Conservation (phyloP, 2,797 vertebrate species). For the Myoxocephalus aenaeus region DNA sequence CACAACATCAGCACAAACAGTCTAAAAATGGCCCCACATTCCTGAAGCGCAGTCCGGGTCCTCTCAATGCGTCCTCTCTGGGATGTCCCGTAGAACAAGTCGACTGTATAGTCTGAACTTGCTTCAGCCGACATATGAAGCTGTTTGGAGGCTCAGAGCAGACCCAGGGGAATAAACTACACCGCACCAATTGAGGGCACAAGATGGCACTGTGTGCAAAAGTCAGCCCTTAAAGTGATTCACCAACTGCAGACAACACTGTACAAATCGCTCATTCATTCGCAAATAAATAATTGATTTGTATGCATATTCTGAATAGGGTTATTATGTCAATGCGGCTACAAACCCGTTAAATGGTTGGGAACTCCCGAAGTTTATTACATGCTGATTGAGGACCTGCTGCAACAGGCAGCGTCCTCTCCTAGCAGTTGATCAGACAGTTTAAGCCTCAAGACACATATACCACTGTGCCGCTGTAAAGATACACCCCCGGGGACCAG, state of each 20-base stretch:
- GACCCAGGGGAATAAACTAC: not conserved
- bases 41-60: constrained; percentile 40
- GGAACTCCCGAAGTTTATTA: not conserved
- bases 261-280: not conserved
- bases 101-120: not conserved
- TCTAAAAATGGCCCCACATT: constrained; percentile 71
- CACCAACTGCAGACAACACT: not conserved
- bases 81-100: constrained; percentile 44
- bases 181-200: not conserved
- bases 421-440: constrained; percentile 31
- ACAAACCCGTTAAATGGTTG: not conserved
- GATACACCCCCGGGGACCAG: constrained; percentile 38
- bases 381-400: constrained; percentile 22
- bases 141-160: not conserved
- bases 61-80: constrained; percentile 33
- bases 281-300: not conserved
- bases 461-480: constrained; percentile 36
- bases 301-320: not conserved
- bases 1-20: constrained; percentile 71
- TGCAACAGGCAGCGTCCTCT: constrained; percentile 31
- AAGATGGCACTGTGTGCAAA: constrained; percentile 6
- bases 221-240: not conserved
- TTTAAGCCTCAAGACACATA: constrained; percentile 49
- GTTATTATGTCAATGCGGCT: not conserved
- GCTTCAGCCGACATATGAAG: not conserved